phyloP scores from a whole-genome alignment of 2,113 vertebrate species.

The Crocuta crocuta region DNA sequence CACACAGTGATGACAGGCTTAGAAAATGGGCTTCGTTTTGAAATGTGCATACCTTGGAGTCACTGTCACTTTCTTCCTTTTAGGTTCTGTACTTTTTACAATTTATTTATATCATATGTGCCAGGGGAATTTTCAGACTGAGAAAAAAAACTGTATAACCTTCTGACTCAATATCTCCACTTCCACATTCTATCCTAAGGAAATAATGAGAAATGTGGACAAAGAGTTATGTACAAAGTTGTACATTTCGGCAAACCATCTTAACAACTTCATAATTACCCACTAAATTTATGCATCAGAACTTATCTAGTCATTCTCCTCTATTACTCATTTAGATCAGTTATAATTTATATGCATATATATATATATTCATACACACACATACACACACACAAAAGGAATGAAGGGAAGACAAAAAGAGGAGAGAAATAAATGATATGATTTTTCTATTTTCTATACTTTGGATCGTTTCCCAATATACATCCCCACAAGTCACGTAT shows the following conservation, averaged over 20 bases:
- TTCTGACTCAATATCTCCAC: background rate
- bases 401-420: background rate
- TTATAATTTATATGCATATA: background rate
- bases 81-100: background rate
- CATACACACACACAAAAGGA: background rate
- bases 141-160: background rate
- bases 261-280: constrained; percentile 10
- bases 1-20: background rate
- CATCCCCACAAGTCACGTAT: background rate
- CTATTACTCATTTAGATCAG: background rate
- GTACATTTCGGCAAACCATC: constrained; percentile 29
- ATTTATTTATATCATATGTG: background rate
- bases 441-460: background rate
- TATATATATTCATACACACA: no score
- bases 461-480: background rate
- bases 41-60: background rate
- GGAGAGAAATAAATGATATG: background rate
- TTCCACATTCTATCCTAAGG: background rate
- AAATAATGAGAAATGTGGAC: background rate
- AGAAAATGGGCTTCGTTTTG: background rate
- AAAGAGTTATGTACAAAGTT: constrained; percentile 8
- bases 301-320: background rate
- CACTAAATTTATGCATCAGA: background rate
- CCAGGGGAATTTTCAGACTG: background rate
- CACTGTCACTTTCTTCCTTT: background rate